Evolutionary conservation across 2,888 invertebrate genomes (phyloP).

Genomic region (Melanchra persicariae): DNA sequence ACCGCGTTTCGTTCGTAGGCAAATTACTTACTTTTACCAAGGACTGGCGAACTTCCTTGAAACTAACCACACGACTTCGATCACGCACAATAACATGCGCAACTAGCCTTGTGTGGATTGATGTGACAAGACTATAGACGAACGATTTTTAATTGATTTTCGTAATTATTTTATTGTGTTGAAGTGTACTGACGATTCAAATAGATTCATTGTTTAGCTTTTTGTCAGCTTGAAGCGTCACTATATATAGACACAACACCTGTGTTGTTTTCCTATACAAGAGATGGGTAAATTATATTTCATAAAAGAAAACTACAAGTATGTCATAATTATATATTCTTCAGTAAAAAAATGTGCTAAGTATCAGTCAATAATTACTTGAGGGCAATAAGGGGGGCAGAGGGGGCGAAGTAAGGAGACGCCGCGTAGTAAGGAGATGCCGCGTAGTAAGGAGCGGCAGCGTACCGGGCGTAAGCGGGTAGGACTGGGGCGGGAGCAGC

Average conservation of each 20-base stretch:
- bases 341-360: constrained; percentile 71
- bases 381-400: constrained; percentile 81
- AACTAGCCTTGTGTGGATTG: constrained; percentile 55
- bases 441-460: constrained; percentile 69
- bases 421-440: constrained; percentile 69
- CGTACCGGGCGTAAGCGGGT: constrained; percentile 69
- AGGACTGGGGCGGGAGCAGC: constrained; percentile 76
- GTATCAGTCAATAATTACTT: constrained; percentile 79
- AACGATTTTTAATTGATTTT: background rate
- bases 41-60: constrained; percentile 76
- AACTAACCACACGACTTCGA: constrained; percentile 68
- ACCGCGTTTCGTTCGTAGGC: constrained; percentile 64
- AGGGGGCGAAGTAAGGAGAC: constrained; percentile 77
- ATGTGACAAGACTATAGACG: constrained; percentile 20
- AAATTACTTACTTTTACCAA: constrained; percentile 74
- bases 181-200: background rate
- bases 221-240: background rate
- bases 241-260: background rate
- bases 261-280: background rate
- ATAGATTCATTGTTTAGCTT: too few species aligned
- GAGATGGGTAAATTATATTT: background rate
- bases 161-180: background rate
- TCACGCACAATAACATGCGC: constrained; percentile 57
- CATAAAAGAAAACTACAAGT: constrained; percentile 12
- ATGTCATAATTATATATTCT: constrained; percentile 54